A percentile compares a stretch with the other conserved stretches of the same genome.
phyloP scores from a whole-genome alignment of 2,113 vertebrate genomes.

The Oxyura jamaicensis region DNA sequence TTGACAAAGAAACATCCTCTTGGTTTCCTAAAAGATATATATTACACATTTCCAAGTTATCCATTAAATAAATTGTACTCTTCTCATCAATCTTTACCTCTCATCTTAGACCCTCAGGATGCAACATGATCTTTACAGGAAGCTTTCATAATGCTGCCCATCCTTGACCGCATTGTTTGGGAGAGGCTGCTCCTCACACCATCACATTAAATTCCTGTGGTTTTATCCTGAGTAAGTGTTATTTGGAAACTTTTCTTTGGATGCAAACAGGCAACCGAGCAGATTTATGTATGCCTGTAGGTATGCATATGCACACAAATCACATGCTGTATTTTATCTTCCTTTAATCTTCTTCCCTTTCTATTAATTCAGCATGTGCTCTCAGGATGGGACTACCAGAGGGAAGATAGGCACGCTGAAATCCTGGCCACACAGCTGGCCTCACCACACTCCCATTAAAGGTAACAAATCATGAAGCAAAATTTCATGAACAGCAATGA shows the following conservation, averaged over 20 bases:
- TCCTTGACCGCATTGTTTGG: background rate
- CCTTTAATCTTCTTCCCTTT: background rate
- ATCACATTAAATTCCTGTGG: background rate
- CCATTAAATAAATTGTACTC: background rate
- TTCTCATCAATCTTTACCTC: background rate
- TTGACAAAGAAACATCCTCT: background rate
- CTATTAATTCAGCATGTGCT: background rate
- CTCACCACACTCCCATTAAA: background rate
- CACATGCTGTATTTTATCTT: background rate
- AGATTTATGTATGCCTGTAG: background rate
- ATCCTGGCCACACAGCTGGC: background rate
- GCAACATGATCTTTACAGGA: background rate
- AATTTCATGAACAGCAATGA: rapidly evolving
- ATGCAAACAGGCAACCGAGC: background rate
- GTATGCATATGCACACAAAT: background rate
- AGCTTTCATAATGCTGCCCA: background rate
- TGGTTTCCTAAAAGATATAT: rapidly evolving
- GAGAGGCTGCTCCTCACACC: background rate
- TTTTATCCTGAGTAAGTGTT: background rate
- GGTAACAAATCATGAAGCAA: background rate
- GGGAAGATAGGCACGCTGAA: background rate
- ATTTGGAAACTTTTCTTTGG: background rate
- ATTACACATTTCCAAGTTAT: background rate
- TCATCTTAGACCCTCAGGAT: rapidly evolving
- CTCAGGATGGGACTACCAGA: background rate